Percentiles rank a stretch among this genome's conserved stretches.
These are phyloP conservation scores for Actenoides hombroni DNA, from an alignment of 2,113 vertebrate species.

Conservation along the genomic window DNA sequence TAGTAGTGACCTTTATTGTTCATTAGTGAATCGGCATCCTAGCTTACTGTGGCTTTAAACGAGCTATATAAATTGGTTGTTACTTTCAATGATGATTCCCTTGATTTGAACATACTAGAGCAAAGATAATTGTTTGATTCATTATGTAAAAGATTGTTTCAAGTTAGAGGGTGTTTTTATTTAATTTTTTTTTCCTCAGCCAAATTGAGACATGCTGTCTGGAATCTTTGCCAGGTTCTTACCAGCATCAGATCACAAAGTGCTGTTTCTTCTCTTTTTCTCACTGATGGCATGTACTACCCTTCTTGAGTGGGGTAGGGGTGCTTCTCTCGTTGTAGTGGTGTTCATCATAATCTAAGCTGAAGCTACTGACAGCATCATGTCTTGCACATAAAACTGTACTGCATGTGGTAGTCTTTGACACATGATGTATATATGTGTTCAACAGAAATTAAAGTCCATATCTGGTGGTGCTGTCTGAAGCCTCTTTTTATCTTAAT, in stretches of 20 bases:
- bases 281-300: background rate
- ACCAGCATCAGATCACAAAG: background rate
- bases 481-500: background rate
- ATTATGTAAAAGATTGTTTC: conserved; percentile 62
- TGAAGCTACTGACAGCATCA: background rate
- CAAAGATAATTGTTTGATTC: conserved; percentile 54
- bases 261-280: background rate
- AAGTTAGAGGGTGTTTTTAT: background rate
- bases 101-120: conserved; percentile 56
- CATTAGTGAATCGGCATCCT: conserved; percentile 51
- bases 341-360: background rate
- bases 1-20: conserved; percentile 65
- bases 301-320: background rate
- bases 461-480: background rate
- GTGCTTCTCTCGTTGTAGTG: background rate
- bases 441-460: background rate
- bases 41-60: conserved; percentile 40
- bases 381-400: background rate
- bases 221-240: background rate
- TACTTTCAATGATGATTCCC: conserved; percentile 43
- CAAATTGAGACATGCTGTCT: background rate
- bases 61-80: conserved; percentile 56
- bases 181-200: background rate
- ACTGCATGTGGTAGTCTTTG: background rate
- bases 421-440: background rate